Conservation (phyloP, 2,113 vertebrate genomes). For the Tylochromis polylepis region DNA sequence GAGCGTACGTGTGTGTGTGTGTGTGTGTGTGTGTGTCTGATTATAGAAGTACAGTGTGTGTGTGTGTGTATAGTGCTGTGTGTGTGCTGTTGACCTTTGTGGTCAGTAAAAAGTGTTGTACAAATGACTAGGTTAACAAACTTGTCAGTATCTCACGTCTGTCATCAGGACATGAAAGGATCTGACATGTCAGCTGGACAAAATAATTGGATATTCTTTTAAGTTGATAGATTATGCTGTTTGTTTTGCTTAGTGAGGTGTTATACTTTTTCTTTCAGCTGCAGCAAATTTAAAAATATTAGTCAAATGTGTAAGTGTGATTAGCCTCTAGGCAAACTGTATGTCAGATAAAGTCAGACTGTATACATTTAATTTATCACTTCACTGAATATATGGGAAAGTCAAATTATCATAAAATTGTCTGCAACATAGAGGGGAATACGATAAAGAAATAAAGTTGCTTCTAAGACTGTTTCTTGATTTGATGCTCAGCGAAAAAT, state of each 20-base stretch:
- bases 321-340: not conserved
- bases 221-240: not conserved
- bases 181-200: not conserved
- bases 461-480: not conserved
- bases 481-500: not conserved
- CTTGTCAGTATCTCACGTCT: not conserved
- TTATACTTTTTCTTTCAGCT: not conserved
- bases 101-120: not conserved
- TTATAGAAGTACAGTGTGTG: not conserved
- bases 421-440: not conserved
- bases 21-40: not conserved
- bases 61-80: not conserved
- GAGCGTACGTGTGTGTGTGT: too few species aligned
- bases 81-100: not conserved
- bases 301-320: not conserved
- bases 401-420: fast-evolving
- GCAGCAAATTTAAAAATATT: not conserved
- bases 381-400: not conserved
- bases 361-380: not conserved
- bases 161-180: not conserved
- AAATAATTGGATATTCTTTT: not conserved
- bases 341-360: not conserved
- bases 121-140: not conserved
- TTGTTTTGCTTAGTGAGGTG: not conserved
- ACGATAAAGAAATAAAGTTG: not conserved